A percentile compares a stretch with the other conserved stretches of the same genome.
These are phyloP conservation scores for Drosophila sp. DNA, from an alignment of 1,140 invertebrate species.

Conservation along the genomic window DNA sequence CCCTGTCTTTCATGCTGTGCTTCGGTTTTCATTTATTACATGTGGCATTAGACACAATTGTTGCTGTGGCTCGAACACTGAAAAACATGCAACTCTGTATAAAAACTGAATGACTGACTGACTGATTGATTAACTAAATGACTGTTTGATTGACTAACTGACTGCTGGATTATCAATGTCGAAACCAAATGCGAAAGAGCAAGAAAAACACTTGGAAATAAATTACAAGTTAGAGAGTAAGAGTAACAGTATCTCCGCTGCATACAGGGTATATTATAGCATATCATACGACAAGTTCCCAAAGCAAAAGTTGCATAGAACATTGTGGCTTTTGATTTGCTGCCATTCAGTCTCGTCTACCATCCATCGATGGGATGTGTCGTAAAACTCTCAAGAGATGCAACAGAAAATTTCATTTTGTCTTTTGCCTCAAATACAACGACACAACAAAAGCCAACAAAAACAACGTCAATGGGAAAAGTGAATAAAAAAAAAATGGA, in stretches of 20 bases:
- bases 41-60: slow-evolving; percentile 42
- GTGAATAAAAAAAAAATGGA: slow-evolving; percentile 53
- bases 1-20: slow-evolving; percentile 10
- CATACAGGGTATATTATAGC: slow-evolving; percentile 2
- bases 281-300: background rate
- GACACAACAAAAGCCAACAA: slow-evolving; percentile 65
- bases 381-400: slow-evolving; percentile 72
- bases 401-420: slow-evolving; percentile 72
- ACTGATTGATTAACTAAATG: slow-evolving; percentile 1
- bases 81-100: background rate
- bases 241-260: background rate
- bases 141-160: background rate
- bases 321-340: slow-evolving; percentile 68
- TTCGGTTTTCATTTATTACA: slow-evolving; percentile 44
- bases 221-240: too few species aligned
- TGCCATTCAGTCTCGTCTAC: slow-evolving; percentile 24
- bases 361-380: slow-evolving; percentile 36
- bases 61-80: slow-evolving; percentile 24
- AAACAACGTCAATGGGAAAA: slow-evolving; percentile 28
- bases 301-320: slow-evolving; percentile 9
- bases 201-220: too few species aligned
- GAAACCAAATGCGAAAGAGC: background rate
- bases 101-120: background rate
- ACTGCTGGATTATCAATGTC: background rate
- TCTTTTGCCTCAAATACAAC: slow-evolving; percentile 43